These are phyloP conservation scores for Esox masquinongy DNA, from an alignment of 2,797 vertebrate genomes.

Conservation along the genomic window DNA sequence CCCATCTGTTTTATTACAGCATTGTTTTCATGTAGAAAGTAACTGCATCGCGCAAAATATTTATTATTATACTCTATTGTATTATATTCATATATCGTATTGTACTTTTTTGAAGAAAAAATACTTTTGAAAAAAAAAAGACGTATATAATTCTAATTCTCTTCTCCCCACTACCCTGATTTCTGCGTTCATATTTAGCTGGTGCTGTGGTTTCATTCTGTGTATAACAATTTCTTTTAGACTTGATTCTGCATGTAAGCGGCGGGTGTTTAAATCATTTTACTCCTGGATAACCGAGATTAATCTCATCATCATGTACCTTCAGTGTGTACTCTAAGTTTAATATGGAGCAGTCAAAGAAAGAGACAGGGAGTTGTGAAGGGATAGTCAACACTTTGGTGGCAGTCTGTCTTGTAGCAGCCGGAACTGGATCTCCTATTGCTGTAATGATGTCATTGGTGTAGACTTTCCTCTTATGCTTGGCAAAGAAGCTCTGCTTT, in stretches of 20 bases:
- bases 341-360: conserved; percentile 74
- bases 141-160: not conserved
- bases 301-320: conserved; percentile 43
- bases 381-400: conserved; percentile 57
- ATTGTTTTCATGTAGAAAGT: not conserved
- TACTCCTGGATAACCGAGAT: not conserved
- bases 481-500: conserved; percentile 67
- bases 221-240: too few species aligned
- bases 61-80: not conserved
- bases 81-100: too few species aligned
- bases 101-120: not conserved
- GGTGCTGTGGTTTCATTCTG: not conserved
- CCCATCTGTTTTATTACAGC: not conserved
- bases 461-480: conserved; percentile 51
- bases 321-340: conserved; percentile 68
- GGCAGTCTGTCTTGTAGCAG: conserved; percentile 37
- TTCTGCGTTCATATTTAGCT: not conserved
- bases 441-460: conserved; percentile 52
- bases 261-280: too few species aligned
- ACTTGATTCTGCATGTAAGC: too few species aligned
- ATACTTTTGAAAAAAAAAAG: not conserved
- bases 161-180: not conserved
- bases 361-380: conserved; percentile 54
- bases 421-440: conserved; percentile 49
- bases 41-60: not conserved